Conservation (phyloP, 37 sponge, comb jelly and placozoan species). For the Diacarnus erythraeanus region DNA sequence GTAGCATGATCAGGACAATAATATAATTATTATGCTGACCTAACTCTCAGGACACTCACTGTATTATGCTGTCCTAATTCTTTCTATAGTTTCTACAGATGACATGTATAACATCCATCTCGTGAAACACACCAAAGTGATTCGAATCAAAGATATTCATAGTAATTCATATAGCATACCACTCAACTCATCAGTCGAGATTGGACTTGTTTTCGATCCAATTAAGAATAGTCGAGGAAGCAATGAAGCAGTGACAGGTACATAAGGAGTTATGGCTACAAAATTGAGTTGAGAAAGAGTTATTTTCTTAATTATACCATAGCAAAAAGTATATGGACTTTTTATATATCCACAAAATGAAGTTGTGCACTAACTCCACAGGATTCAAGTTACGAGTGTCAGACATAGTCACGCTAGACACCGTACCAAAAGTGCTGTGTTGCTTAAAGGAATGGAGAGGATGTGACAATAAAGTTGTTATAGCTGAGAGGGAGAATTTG, state of each 20-base stretch:
- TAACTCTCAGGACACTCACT: neutral
- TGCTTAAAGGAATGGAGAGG: neutral
- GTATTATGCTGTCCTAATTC: slow-evolving; percentile 18
- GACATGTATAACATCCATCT: slow-evolving; percentile 37
- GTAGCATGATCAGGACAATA: no score
- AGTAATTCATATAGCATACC: slow-evolving; percentile 23
- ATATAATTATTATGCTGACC: neutral
- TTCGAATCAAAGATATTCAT: slow-evolving; percentile 21
- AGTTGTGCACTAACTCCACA: slow-evolving; percentile 5
- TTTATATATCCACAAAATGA: no score
- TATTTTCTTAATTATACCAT: no score
- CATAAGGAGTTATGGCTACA: no score
- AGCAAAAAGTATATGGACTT: no score
- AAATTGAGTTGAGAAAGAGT: no score
- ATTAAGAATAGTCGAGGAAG: slow-evolving; percentile 17
- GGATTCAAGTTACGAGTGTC: slow-evolving; percentile 11
- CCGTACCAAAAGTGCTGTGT: slow-evolving; percentile 39
- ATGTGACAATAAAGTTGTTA: neutral
- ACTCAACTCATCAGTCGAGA: slow-evolving; percentile 23
- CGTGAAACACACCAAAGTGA: slow-evolving; percentile 38
- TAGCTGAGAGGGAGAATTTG: slow-evolving; percentile 21
- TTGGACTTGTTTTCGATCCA: slow-evolving; percentile 42
- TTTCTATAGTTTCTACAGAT: slow-evolving; percentile 13
- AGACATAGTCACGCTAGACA: neutral
- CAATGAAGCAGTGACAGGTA: neutral